Conservation (phyloP, 64 coral and sea anemone species). For the Porites australiensis region DNA sequence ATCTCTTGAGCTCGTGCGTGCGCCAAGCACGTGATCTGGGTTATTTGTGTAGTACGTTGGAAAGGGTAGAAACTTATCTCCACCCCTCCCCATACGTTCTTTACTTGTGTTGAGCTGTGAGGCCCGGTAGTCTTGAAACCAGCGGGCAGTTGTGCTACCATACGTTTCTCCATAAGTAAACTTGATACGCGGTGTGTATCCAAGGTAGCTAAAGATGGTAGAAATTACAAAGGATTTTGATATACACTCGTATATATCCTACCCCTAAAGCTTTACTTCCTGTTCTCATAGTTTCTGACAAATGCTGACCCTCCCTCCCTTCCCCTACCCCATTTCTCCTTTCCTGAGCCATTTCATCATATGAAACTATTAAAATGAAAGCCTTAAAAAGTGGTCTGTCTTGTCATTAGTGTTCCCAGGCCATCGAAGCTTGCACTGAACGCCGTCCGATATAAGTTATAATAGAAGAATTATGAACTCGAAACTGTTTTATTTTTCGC, state of each 20-base stretch:
- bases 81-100: slow-evolving; percentile 85
- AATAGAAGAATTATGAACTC: too few species aligned
- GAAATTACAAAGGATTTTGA: not conserved
- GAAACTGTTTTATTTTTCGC: too few species aligned
- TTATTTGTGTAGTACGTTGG: slow-evolving; percentile 91
- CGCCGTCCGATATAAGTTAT: too few species aligned
- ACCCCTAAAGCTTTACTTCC: not conserved
- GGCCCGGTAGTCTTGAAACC: slow-evolving; percentile 88
- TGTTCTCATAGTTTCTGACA: not conserved
- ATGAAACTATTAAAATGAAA: too few species aligned
- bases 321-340: too few species aligned
- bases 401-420: too few species aligned
- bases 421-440: too few species aligned
- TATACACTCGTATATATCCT: not conserved
- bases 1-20: slow-evolving; percentile 81
- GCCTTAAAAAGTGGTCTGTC: too few species aligned
- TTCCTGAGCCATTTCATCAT: too few species aligned
- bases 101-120: slow-evolving; percentile 83
- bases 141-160: slow-evolving; percentile 84
- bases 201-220: slow-evolving; percentile 59
- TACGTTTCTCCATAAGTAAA: slow-evolving; percentile 84
- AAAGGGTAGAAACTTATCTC: slow-evolving; percentile 85
- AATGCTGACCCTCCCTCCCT: too few species aligned
- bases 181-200: slow-evolving; percentile 84
- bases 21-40: slow-evolving; percentile 89